Percentiles rank a stretch among this genome's conserved stretches.
phyloP scores from a whole-genome alignment of 2,113 vertebrate species.

The Tenebrosternarchus preto region DNA sequence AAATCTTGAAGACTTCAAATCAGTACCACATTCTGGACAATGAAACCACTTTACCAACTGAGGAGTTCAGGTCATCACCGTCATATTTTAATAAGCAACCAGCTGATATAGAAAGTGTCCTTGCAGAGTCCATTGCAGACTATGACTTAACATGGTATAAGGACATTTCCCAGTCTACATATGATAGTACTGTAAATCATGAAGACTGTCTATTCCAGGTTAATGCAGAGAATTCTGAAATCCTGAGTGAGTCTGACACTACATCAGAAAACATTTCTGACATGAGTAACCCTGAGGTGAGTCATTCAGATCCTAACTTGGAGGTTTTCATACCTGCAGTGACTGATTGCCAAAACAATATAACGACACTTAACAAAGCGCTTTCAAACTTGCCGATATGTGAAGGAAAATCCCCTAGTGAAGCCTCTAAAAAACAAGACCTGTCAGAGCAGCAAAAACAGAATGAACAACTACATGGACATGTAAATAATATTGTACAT shows the following conservation, averaged over 20 bases:
- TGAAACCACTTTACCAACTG: neutral
- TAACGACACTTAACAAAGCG: neutral
- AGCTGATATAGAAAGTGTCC: slow-evolving; percentile 37
- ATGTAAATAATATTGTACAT: neutral
- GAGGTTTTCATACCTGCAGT: neutral
- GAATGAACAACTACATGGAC: neutral
- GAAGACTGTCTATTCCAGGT: neutral
- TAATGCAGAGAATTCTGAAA: neutral
- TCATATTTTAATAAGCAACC: slow-evolving; percentile 19
- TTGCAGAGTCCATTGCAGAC: slow-evolving; percentile 33
- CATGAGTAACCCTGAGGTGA: neutral
- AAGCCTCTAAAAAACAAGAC: neutral
- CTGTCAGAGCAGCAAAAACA: neutral
- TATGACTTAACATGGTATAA: slow-evolving; percentile 11
- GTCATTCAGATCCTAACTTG: neutral
- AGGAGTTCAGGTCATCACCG: slow-evolving; percentile 40
- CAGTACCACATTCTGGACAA: slow-evolving; percentile 11
- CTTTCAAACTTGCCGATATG: neutral
- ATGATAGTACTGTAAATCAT: neutral
- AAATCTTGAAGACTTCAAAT: slow-evolving; percentile 3
- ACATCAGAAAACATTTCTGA: neutral
- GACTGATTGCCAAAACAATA: neutral
- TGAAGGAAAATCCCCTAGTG: neutral
- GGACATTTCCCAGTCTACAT: neutral
- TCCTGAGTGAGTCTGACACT: neutral